Percentiles rank a stretch among this genome's conserved stretches.
Evolutionary conservation across 2,797 vertebrate genomes (phyloP).

Genomic region (Manis javanica): DNA sequence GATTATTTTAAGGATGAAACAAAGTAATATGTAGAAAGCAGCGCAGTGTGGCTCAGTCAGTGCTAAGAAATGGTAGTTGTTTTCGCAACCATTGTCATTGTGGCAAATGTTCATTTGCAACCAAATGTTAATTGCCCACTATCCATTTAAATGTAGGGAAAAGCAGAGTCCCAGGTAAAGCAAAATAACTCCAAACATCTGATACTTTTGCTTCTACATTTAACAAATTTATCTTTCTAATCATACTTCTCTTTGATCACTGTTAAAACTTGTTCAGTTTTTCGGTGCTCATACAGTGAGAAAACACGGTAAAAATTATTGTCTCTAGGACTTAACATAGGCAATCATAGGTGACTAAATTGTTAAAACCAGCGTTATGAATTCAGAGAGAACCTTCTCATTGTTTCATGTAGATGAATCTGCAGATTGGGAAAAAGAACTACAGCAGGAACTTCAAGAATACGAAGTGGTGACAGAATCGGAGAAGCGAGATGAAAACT

Average conservation of each 20-base stretch:
- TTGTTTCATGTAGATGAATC: conserved; percentile 89
- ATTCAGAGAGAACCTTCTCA: conserved; percentile 26
- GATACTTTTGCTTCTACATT: conserved; percentile 13
- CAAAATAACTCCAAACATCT: background rate
- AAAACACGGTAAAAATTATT: background rate
- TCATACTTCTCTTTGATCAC: background rate
- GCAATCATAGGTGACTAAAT: background rate
- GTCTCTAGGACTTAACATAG: background rate
- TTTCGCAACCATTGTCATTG: background rate
- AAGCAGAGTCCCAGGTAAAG: background rate
- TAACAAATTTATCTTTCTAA: background rate
- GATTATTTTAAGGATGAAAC: background rate
- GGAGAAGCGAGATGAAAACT: conserved; percentile 93
- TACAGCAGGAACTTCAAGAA: conserved; percentile 96
- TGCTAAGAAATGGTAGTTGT: background rate
- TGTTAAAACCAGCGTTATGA: background rate
- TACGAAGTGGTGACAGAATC: conserved; percentile 95
- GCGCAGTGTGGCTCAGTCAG: background rate
- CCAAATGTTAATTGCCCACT: background rate
- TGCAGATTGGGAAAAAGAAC: conserved; percentile 96
- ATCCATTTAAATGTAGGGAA: background rate
- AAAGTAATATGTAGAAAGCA: background rate
- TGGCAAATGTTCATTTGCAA: background rate
- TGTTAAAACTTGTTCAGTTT: background rate
- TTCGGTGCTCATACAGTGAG: background rate